A percentile compares a stretch with the other conserved stretches of the same genome.
phyloP scores from a whole-genome alignment of 2,113 vertebrate genomes.

The Pantherophis guttatus region DNA sequence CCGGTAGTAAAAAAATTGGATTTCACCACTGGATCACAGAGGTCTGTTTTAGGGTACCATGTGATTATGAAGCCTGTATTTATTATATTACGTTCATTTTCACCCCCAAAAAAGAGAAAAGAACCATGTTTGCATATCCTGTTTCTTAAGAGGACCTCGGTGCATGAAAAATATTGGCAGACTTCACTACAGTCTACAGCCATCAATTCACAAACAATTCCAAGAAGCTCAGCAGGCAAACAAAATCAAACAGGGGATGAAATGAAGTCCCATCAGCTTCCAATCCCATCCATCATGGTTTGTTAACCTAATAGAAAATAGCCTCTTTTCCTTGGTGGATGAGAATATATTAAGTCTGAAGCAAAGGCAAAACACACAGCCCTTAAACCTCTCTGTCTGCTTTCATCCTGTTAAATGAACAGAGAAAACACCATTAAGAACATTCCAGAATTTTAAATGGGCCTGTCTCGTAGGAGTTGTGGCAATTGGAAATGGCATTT shows the following conservation, averaged over 20 bases:
- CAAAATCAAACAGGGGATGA: not conserved
- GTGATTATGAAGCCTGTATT: not conserved
- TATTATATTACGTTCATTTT: not conserved
- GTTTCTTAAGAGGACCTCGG: not conserved
- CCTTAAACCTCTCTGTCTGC: not conserved
- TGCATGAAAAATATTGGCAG: not conserved
- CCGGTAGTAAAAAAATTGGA: no score
- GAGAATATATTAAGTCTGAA: not conserved
- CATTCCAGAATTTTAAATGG: accelerated
- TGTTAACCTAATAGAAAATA: not conserved
- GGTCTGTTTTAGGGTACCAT: not conserved
- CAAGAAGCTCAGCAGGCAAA: accelerated
- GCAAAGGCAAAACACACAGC: not conserved
- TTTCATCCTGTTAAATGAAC: not conserved
- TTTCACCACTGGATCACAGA: not conserved
- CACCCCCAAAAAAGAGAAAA: not conserved
- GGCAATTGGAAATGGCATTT: not conserved
- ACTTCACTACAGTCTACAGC: not conserved
- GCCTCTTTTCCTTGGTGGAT: not conserved
- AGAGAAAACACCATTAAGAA: not conserved
- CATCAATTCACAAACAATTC: not conserved
- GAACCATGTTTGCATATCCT: not conserved
- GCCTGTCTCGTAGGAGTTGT: not conserved
- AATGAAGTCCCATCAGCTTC: not conserved
- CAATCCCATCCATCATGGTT: not conserved